Conservation (phyloP, 2,797 vertebrate species). For the Phoebastria nigripes region DNA sequence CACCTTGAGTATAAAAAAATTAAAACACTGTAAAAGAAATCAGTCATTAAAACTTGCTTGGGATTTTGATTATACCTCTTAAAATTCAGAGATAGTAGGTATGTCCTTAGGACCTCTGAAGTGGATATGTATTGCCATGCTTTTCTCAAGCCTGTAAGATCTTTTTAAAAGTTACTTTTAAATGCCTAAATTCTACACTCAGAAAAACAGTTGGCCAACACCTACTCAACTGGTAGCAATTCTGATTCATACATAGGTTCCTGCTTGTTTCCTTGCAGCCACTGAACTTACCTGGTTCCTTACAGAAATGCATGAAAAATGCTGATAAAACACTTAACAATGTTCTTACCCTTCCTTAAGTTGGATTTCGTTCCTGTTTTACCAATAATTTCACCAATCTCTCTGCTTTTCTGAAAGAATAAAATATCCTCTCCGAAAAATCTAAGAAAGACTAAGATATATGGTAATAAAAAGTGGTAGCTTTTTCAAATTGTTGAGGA, state of each 20-base stretch:
- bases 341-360: not conserved
- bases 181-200: not conserved
- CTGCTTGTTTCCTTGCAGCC: not conserved
- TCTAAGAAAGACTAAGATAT: not conserved
- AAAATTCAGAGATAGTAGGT: not conserved
- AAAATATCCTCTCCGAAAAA: not conserved
- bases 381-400: not conserved
- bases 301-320: not conserved
- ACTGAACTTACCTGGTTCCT: not conserved
- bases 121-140: not conserved
- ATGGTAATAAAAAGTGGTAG: not conserved
- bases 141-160: not conserved
- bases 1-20: not conserved
- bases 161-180: not conserved
- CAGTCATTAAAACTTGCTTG: not conserved
- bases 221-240: not conserved
- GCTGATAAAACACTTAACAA: not conserved
- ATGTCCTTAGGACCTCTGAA: not conserved
- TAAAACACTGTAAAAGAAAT: not conserved
- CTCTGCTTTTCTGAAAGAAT: not conserved
- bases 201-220: not conserved
- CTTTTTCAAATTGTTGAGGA: not conserved
- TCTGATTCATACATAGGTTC: not conserved
- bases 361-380: not conserved
- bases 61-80: not conserved